Evolutionary conservation across 2,888 invertebrate species (phyloP).

Genomic region (Scaptomyza polygonia): DNA sequence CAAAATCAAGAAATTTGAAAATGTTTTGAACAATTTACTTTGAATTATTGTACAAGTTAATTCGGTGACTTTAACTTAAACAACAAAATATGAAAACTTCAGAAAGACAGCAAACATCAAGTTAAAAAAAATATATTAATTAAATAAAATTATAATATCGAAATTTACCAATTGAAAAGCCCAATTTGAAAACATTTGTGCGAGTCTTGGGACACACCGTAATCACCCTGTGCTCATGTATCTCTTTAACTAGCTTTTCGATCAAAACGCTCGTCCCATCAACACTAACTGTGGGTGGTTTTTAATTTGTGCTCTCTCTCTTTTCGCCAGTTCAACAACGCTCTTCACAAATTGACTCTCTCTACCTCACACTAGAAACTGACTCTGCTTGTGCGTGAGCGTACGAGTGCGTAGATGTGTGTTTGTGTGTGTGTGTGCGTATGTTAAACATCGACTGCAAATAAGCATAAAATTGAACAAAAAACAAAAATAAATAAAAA

Average conservation of each 20-base stretch:
- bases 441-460: slow-evolving; percentile 53
- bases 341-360: slow-evolving; percentile 47
- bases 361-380: slow-evolving; percentile 38
- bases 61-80: slow-evolving; percentile 9
- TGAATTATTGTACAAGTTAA: slow-evolving; percentile 6
- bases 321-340: slow-evolving; percentile 55
- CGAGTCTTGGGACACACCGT: slow-evolving; percentile 30
- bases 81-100: background rate
- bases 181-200: slow-evolving; percentile 67
- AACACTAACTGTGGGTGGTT: slow-evolving; percentile 52
- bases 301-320: slow-evolving; percentile 61
- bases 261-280: slow-evolving; percentile 45
- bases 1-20: slow-evolving; percentile 9
- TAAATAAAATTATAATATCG: slow-evolving; percentile 5
- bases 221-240: slow-evolving; percentile 67
- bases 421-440: slow-evolving; percentile 47
- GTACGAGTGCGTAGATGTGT: slow-evolving; percentile 1
- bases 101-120: background rate
- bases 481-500: slow-evolving; percentile 13
- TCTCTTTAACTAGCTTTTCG: slow-evolving; percentile 61
- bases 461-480: slow-evolving; percentile 32
- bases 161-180: slow-evolving; percentile 12
- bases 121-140: background rate
- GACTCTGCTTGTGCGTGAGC: slow-evolving; percentile 20
- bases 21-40: background rate